Evolutionary conservation across 2,113 vertebrate species (phyloP), one percentile per base, ranked within the genome.

Genomic region (Tragelaphus scriptus): DNA sequence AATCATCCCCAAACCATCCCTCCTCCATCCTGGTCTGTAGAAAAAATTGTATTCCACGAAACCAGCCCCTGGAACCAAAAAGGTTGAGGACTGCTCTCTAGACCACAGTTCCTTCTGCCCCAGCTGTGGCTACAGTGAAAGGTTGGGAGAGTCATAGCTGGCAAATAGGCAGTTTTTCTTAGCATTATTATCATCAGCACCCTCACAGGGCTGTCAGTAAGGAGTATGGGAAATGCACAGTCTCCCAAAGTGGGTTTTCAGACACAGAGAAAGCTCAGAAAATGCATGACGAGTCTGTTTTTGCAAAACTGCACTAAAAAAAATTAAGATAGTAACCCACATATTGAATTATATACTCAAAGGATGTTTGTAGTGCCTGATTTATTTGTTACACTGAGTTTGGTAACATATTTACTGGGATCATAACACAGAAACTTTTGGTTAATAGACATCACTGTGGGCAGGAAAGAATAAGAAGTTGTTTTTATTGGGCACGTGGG

Each of bases 71-170:
- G 36, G 36, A 25, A 44, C 71, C 71, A 77, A 25, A 71, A 77
- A 44, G 21, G 71, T 7, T 77, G 36, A 44, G 36, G 36, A 44
- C 12, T 44, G 23, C 36, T 44, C 12, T 44, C 71, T 8, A 10
- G 61, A 26, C 55, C 14, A 16, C 8, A 44, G 36, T 4, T n/a
- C 55, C 19, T 44, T 53, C n/a, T 21, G 32, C 5, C 77, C 80
- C 21, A 4, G 32, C 5, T 6, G 15, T 3, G 32, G 68, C 61
- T 3, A 2, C 6, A 2, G 6, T 1, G 8, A 12, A 25, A n/a
- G n/a, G n/a, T n/a, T n/a, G n/a, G n/a, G n/a, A 14, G 14, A n/a
- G 15, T 7, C 0, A 16, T 6, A 16, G 47, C n/a, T 30, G 12
- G 16, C 30, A 32, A 16, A 11, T 2, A 2, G 7, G 3, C n/a